phyloP scores from a whole-genome alignment of 2,888 invertebrate genomes.

The Erebia ligea region DNA sequence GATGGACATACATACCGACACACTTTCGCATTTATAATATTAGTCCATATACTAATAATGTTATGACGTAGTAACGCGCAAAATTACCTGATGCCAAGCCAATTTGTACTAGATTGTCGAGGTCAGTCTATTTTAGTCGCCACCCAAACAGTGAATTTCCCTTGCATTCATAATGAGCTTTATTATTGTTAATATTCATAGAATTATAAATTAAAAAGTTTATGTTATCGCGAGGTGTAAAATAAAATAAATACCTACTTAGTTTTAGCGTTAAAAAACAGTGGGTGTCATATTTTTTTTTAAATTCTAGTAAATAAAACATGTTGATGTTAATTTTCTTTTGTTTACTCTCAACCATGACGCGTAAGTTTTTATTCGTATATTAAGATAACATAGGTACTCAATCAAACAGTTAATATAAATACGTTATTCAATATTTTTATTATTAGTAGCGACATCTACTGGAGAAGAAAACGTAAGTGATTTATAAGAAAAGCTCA shows the following conservation, averaged over 20 bases:
- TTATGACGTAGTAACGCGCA: not conserved
- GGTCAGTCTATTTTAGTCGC: slow-evolving; percentile 39
- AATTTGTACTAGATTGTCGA: slow-evolving; percentile 30
- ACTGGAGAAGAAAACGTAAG: slow-evolving; percentile 23
- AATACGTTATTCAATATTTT: not conserved
- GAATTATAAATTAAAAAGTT: not conserved
- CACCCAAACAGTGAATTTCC: slow-evolving; percentile 30
- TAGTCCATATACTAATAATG: not conserved
- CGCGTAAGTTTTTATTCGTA: slow-evolving; percentile 32
- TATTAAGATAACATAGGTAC: not conserved
- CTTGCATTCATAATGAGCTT: not conserved
- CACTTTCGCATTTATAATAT: too few species aligned
- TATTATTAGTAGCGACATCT: slow-evolving; percentile 21
- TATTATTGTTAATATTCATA: not conserved
- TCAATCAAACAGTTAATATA: not conserved
- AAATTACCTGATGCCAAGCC: slow-evolving; percentile 14
- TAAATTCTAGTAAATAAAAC: not conserved
- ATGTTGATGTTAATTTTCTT: slow-evolving; percentile 30
- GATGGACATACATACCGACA: too few species aligned
- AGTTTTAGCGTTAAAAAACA: not conserved
- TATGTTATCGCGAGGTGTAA: not conserved
- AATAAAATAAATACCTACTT: not conserved
- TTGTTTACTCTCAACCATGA: slow-evolving; percentile 31
- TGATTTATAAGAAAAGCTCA: not conserved
- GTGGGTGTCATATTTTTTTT: not conserved